These are phyloP conservation scores for Drosophila orena DNA, from an alignment of 1,140 invertebrate genomes.

Conservation along the genomic window DNA sequence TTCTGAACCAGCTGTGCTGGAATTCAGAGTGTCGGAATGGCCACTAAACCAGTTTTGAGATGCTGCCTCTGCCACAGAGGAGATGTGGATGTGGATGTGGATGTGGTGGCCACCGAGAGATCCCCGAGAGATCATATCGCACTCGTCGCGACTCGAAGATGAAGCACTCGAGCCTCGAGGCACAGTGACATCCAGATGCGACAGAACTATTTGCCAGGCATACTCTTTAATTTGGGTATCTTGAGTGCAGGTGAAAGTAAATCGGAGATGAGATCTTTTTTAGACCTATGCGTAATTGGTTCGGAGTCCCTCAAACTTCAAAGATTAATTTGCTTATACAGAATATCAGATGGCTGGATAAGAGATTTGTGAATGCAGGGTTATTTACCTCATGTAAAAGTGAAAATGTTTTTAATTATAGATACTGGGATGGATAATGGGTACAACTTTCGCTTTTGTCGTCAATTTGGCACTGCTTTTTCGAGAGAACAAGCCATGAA, in stretches of 20 bases:
- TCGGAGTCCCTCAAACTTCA: background rate
- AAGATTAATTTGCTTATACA: conserved; percentile 16
- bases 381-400: conserved; percentile 46
- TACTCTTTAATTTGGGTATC: conserved; percentile 28
- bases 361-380: conserved; percentile 7
- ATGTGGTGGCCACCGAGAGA: conserved; percentile 31
- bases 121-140: conserved; percentile 28
- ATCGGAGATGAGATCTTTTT: conserved; percentile 11
- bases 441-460: conserved; percentile 51
- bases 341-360: conserved; percentile 17
- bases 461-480: conserved; percentile 47
- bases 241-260: conserved; percentile 39
- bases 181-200: conserved; percentile 27
- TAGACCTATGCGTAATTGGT: conserved; percentile 3
- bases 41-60: conserved; percentile 60
- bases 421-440: conserved; percentile 44
- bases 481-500: conserved; percentile 28
- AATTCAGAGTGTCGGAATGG: conserved; percentile 27
- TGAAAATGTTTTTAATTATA: conserved; percentile 53
- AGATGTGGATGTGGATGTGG: conserved; percentile 29
- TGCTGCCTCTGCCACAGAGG: conserved; percentile 42
- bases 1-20: conserved; percentile 48
- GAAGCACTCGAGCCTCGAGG: conserved; percentile 16
- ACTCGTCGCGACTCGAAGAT: background rate
- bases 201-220: conserved; percentile 14